Evolutionary conservation across 2,797 vertebrate genomes (phyloP), one percentile per base, ranked within the genome.

Genomic region (Leptodactylus fallax): DNA sequence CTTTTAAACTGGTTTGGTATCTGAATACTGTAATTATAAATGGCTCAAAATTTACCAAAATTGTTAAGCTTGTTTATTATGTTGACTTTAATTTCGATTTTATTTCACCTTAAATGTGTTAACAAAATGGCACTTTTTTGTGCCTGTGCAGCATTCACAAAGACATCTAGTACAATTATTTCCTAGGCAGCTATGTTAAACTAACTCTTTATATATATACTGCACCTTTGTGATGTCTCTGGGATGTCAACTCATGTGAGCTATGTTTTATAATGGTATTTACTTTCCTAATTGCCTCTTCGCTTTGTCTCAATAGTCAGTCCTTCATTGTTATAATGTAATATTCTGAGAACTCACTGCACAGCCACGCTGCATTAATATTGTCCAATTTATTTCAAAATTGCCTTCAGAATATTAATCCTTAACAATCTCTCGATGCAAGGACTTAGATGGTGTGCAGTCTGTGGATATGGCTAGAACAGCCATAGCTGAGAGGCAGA

Each of bases 291-390:
- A 88, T 89, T 86, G 79, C 53, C 87, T 87, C 79, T 89, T 85
- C 69, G 77, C 65, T 56, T 90, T 90, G 85, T 83, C 81, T 85
- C n/a, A 56, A 55, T 81, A 88, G 86, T 87, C 87, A 89, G 69
- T 88, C 79, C 81, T 85, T 80, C 85, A 88, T 87, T 67, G 85
- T 88, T 90, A 87, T 71, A 89, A 86, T 89, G 85, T 89, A 86
- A 89, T 89, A 85, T 87, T 87, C 71, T 53, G 25, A 56, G 60
- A 83, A 71, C 47, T 84, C 77, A 49, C 81, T 78, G 71, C 78
- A 79, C 78, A 81, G 86, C 72, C 45, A 69, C 82, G 79, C 72
- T 63, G 47, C 85, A 84, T 82, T 88, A 84, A 85, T 85, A 85
- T 69, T 87, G 77, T 89, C 67, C 90, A 81, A 82, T 83, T 80